A percentile compares a stretch with the other conserved stretches of the same genome.
These are phyloP conservation scores for Picathartes gymnocephalus DNA, from an alignment of 2,113 vertebrate genomes.

Conservation along the genomic window DNA sequence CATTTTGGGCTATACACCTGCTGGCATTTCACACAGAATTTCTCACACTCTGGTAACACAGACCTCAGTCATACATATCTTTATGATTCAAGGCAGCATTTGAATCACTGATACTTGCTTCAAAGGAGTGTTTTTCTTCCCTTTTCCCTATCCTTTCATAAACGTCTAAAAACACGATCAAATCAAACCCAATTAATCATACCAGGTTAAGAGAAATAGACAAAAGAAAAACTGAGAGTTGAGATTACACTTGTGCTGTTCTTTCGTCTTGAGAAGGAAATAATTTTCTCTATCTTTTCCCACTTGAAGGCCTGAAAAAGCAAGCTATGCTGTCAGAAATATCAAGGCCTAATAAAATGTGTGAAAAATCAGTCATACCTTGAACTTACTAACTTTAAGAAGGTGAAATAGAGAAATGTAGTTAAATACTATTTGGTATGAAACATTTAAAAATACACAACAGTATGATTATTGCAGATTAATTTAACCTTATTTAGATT, in stretches of 20 bases:
- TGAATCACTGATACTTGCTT: background rate
- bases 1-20: background rate
- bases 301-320: background rate
- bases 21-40: background rate
- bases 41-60: background rate
- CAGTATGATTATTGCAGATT: background rate
- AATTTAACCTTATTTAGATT: background rate
- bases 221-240: slow-evolving; percentile 3
- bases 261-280: slow-evolving; percentile 15
- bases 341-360: background rate
- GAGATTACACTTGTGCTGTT: background rate
- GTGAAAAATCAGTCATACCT: background rate
- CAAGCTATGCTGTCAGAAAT: background rate
- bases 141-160: background rate
- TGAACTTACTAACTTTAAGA: background rate
- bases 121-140: background rate
- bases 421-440: background rate
- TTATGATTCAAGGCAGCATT: background rate
- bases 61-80: background rate
- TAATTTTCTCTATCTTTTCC: background rate
- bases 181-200: background rate
- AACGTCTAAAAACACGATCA: background rate
- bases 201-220: background rate
- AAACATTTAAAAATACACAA: background rate
- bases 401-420: background rate